Base-by-base conservation (phyloP, 2,113 vertebrate species). In the Merops nubicus region DNA sequence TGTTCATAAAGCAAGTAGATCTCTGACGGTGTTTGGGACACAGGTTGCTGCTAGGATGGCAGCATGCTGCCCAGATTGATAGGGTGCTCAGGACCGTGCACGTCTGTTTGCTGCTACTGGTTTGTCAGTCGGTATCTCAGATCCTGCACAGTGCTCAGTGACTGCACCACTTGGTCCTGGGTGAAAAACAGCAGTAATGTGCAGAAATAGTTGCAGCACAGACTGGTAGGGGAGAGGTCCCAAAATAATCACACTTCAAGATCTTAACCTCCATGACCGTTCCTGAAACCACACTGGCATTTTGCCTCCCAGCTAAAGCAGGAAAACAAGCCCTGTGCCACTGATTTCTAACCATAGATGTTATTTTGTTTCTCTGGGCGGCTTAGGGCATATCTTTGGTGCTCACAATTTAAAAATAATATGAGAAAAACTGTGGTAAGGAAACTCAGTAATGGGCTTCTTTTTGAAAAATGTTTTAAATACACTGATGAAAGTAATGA, bases 101-200 rank as follows among this genome's bases (percentile, higher is more conserved):
- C 43, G 69, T n/a, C 51, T 2, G 4, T 36, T 18, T 0, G 7
- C 48, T 59, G 22, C 10, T 40, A 18, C 0, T 1, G 1, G 29
- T 15, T 63, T 17, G n/a, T 57, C 62, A 36, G 17, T 59, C 18
- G 5, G 34, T 48, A 65, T 31, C 64, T 77, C 51, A 25, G 51
- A 42, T 70, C 64, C 56, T 59, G 9, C 1, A 3, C 19, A 11
- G n/a, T 22, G 29, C 59, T 76, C 56, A 42, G 69, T 15, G 31
- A 15, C n/a, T 12, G 13, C n/a, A 15, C 31, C 6, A 5, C 38
- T 38, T 48, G n/a, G 43, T 64, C 23, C 14, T 31, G 28, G 45
- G 51, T 67, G 45, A 33, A 34, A n/a, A 19, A 20, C 0, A 3
- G 43, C 43, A 51, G 9, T 13, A 26, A 31, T 21, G 15, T 56